Evolutionary conservation across 2,113 vertebrate species (phyloP).

Genomic region (Gnathonemus echidnorhynchus): DNA sequence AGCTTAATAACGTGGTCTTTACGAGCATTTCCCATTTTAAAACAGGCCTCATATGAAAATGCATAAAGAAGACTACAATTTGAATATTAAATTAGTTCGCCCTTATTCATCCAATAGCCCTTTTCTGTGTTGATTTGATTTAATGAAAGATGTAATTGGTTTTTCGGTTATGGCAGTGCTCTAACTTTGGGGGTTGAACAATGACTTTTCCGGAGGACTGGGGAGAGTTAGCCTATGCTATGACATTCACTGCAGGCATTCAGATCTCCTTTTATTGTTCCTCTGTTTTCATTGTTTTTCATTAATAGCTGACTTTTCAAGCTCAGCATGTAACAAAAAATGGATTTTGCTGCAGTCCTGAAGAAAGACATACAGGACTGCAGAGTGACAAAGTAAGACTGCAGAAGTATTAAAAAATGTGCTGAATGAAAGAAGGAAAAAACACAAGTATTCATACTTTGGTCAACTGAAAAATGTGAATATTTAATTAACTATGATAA

Average conservation of each 20-base stretch:
- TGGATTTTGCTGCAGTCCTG: conserved; percentile 38
- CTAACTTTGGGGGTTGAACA: conserved; percentile 58
- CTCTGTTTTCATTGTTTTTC: conserved; percentile 58
- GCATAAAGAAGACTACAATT: conserved; percentile 62
- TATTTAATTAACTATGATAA: conserved; percentile 58
- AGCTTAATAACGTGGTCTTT: conserved; percentile 58
- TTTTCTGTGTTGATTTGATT: conserved; percentile 47
- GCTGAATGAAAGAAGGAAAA: conserved; percentile 44
- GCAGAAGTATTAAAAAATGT: conserved; percentile 45
- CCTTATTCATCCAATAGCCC: conserved; percentile 52
- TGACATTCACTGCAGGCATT: conserved; percentile 70
- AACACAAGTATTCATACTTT: conserved; percentile 45
- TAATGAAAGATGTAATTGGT: conserved; percentile 65
- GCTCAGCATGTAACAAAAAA: conserved; percentile 36
- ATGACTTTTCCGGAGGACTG: conserved; percentile 60
- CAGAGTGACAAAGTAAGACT: conserved; percentile 36
- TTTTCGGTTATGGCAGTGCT: conserved; percentile 66
- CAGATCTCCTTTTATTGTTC: conserved; percentile 64
- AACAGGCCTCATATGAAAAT: conserved; percentile 27
- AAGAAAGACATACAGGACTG: conserved; percentile 53
- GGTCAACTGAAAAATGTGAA: conserved; percentile 46
- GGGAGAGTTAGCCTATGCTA: conserved; percentile 61
- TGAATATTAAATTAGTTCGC: conserved; percentile 62
- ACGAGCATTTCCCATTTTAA: conserved; percentile 55
- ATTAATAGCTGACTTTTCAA: conserved; percentile 49